Conservation (phyloP, 2,888 invertebrate genomes). For the Scaptodrosophila latifasciaeformis region DNA sequence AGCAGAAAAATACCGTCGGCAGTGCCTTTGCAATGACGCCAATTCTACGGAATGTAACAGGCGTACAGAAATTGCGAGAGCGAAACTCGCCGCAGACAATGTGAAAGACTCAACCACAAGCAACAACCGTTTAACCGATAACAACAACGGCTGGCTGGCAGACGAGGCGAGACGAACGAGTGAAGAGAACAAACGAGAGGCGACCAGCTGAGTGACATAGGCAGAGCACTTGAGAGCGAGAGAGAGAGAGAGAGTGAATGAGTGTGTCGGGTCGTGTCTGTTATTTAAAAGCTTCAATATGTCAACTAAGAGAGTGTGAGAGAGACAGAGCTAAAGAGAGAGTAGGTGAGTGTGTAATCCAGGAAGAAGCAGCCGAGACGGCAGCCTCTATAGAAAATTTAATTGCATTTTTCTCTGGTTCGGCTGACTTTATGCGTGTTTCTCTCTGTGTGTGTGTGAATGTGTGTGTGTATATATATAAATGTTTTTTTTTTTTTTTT, state of each 20-base stretch:
- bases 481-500: neutral
- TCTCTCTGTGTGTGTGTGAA: constrained; percentile 8
- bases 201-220: constrained; percentile 2
- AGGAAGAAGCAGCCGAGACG: too few relatives aligned
- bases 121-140: constrained; percentile 10
- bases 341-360: too few relatives aligned
- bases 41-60: constrained; percentile 71
- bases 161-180: constrained; percentile 7
- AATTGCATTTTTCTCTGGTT: constrained; percentile 19
- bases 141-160: constrained; percentile 6
- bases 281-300: too few relatives aligned
- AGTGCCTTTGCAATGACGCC: constrained; percentile 70
- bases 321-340: too few relatives aligned
- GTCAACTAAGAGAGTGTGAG: too few relatives aligned
- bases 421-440: constrained; percentile 38
- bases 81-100: constrained; percentile 16
- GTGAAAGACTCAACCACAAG: constrained; percentile 6
- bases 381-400: constrained; percentile 16
- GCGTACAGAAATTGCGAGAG: constrained; percentile 49
- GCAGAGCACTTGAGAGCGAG: constrained; percentile 9
- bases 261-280: too few relatives aligned
- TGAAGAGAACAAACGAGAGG: neutral
- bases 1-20: constrained; percentile 22
- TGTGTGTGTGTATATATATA: neutral
- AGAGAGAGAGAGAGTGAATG: constrained; percentile 12